A percentile compares a stretch with the other conserved stretches of the same genome.
Conservation (phyloP, 2,113 vertebrate genomes). For the Otus sunia region DNA sequence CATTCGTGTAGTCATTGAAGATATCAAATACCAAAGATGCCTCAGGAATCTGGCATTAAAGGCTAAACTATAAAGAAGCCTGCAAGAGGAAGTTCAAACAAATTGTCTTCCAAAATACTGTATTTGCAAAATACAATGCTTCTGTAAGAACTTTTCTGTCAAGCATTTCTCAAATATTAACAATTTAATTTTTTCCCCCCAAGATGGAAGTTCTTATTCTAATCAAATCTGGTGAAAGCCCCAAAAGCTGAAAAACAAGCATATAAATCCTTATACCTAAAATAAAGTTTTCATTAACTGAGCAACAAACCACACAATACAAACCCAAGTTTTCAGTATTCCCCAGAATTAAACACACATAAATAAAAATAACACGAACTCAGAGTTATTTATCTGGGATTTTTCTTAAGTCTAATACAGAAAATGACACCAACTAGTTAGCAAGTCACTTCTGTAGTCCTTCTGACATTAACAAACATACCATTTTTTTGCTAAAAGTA, state of each 20-base stretch:
- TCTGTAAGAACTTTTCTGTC: background rate
- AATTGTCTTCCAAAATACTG: background rate
- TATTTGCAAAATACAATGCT: background rate
- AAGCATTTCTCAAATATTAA: background rate
- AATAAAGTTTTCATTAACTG: background rate
- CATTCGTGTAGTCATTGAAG: conserved; percentile 97
- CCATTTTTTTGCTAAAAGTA: background rate
- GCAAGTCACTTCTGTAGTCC: background rate
- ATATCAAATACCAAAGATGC: conserved; percentile 95
- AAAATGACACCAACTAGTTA: background rate
- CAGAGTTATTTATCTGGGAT: background rate
- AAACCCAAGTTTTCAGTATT: background rate
- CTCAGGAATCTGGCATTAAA: conserved; percentile 96
- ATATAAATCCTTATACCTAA: background rate
- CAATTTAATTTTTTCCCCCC: background rate
- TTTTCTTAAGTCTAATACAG: background rate
- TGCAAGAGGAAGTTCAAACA: conserved; percentile 66
- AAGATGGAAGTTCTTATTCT: background rate
- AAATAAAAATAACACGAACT: background rate
- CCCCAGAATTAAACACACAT: background rate
- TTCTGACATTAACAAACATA: background rate
- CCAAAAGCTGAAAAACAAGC: background rate
- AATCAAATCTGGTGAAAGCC: background rate
- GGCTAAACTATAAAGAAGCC: conserved; percentile 96
- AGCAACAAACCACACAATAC: background rate